phyloP scores from a whole-genome alignment of 1,140 invertebrate species.

The Cataglyphis hispanica region DNA sequence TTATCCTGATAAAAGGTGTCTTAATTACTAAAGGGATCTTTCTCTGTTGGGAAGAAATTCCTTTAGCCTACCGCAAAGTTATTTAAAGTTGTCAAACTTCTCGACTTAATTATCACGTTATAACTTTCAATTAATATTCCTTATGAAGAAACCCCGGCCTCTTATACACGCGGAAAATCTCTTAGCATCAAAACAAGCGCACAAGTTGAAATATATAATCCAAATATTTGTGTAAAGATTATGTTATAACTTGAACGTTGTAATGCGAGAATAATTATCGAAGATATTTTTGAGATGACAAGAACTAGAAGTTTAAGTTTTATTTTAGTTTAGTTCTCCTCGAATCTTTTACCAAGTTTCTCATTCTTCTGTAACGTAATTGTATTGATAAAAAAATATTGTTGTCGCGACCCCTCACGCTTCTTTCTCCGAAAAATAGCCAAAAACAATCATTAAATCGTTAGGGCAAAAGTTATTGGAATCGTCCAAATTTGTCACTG shows the following conservation, averaged over 20 bases:
- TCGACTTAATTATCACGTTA: conserved; percentile 50
- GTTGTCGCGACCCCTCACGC: background rate
- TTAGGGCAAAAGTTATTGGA: background rate
- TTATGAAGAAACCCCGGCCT: background rate
- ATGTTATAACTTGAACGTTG: background rate
- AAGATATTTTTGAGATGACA: conserved; percentile 6
- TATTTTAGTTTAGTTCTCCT: conserved; percentile 5
- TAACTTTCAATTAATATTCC: conserved; percentile 54
- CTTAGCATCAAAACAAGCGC: background rate
- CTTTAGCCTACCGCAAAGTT: conserved; percentile 24
- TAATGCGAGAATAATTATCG: background rate
- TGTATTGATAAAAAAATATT: background rate
- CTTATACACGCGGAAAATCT: conserved; percentile 16
- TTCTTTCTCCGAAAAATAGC: background rate
- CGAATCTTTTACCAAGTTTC: background rate
- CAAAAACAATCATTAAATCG: background rate
- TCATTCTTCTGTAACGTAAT: background rate
- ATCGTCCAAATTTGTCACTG: background rate
- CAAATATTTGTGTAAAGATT: background rate
- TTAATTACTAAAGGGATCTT: conserved; percentile 39
- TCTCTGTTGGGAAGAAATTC: conserved; percentile 30
- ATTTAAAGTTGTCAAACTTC: conserved; percentile 58
- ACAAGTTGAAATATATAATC: background rate
- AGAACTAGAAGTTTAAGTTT: background rate
- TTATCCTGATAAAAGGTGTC: conserved; percentile 16